Conservation (phyloP, 2,797 vertebrate genomes). For the Capromys pilorides region DNA sequence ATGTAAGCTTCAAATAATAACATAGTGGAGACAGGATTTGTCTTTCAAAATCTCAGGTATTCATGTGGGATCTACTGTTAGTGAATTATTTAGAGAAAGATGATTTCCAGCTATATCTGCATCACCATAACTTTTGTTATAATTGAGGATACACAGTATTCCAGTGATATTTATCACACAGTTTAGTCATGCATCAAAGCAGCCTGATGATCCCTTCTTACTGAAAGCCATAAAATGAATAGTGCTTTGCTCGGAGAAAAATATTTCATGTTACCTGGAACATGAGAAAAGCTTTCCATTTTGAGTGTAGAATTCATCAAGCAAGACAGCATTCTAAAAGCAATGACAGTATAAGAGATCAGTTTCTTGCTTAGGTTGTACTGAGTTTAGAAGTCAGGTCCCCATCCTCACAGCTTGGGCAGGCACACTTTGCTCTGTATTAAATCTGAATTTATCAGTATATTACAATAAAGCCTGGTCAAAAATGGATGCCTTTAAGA, state of each 20-base stretch:
- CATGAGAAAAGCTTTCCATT: conserved; percentile 24
- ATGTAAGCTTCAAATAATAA: not conserved
- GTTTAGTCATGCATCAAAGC: conserved; percentile 33
- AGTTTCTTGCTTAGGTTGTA: not conserved
- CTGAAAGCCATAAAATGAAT: conserved; percentile 51
- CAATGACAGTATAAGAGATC: not conserved
- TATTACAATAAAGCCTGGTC: not conserved
- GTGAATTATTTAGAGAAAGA: conserved; percentile 40
- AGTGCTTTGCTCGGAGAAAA: not conserved
- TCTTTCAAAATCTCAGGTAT: not conserved
- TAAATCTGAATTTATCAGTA: not conserved
- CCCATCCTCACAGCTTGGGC: not conserved
- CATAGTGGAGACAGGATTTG: not conserved
- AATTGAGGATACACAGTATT: conserved; percentile 6
- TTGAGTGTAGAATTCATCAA: conserved; percentile 43
- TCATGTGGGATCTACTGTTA: not conserved
- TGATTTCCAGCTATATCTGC: not conserved
- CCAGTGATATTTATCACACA: conserved; percentile 37
- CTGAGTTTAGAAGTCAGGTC: not conserved
- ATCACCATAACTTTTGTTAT: conserved; percentile 17
- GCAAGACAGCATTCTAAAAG: not conserved
- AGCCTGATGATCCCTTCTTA: conserved; percentile 21
- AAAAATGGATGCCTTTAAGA: not conserved
- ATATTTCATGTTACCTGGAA: conserved; percentile 33
- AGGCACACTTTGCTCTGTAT: not conserved